Percentiles rank a stretch among this genome's conserved stretches.
These are phyloP conservation scores for Synergus gifuensis DNA, from an alignment of 2,888 invertebrate genomes.

Conservation along the genomic window DNA sequence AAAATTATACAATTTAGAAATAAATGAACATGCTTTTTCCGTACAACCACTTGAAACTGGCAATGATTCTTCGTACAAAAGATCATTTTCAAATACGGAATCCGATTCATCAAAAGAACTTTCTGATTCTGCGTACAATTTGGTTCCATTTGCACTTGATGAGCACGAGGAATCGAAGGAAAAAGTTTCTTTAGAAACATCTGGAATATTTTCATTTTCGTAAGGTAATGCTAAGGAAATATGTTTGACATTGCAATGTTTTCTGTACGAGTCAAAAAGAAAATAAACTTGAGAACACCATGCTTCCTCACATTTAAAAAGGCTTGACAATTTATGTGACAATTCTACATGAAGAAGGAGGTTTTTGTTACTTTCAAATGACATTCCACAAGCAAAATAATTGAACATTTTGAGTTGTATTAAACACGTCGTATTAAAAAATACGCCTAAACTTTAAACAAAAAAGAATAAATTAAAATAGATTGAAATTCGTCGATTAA, in stretches of 20 bases:
- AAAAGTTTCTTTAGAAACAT: neutral
- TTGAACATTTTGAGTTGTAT: neutral
- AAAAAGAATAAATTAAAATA: too few relatives aligned
- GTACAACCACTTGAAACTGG: neutral
- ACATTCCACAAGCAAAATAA: neutral
- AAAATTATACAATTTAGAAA: constrained; percentile 21
- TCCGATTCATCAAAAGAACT: constrained; percentile 23
- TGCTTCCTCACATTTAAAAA: constrained; percentile 12
- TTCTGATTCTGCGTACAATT: constrained; percentile 3
- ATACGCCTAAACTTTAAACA: too few relatives aligned
- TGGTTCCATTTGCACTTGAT: neutral
- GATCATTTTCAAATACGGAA: neutral
- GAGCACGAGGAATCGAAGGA: neutral
- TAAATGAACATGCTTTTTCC: constrained; percentile 16
- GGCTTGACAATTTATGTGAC: neutral
- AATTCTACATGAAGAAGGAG: constrained; percentile 16
- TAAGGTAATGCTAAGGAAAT: neutral
- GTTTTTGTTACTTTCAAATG: neutral
- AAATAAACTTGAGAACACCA: constrained; percentile 1
- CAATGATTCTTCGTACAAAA: neutral
- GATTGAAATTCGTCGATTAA: too few relatives aligned
- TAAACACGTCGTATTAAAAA: too few relatives aligned
- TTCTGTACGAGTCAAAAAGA: constrained; percentile 20
- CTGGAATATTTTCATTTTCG: neutral
- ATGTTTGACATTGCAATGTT: constrained; percentile 10